Percentiles rank a stretch among this genome's conserved stretches.
These are phyloP conservation scores for Rallus limicola DNA, from an alignment of 2,113 vertebrate species.

Conservation along the genomic window DNA sequence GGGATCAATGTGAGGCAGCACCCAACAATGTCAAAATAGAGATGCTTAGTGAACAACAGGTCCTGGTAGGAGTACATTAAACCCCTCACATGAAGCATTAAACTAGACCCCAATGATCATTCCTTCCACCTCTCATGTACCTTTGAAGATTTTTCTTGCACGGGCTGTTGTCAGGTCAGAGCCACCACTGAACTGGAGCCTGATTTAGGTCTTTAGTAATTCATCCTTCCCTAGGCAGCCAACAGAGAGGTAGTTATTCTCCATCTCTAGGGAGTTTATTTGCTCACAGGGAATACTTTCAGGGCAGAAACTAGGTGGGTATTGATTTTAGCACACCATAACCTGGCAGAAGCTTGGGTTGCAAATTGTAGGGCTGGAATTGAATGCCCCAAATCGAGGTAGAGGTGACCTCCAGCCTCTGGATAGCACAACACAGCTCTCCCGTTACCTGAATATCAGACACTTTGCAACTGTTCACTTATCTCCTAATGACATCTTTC, in stretches of 20 bases:
- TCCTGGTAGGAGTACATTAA: neutral
- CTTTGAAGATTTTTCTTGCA: neutral
- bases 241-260: neutral
- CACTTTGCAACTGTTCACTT: neutral
- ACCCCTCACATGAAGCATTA: neutral
- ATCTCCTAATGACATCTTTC: neutral
- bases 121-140: neutral
- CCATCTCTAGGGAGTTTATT: neutral
- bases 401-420: neutral
- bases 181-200: neutral
- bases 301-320: neutral
- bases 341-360: neutral
- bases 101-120: neutral
- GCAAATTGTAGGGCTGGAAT: neutral
- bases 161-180: neutral
- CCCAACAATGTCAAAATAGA: neutral
- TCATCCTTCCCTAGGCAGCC: neutral
- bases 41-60: neutral
- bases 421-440: neutral
- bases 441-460: neutral
- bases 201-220: neutral
- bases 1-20: neutral
- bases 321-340: neutral
- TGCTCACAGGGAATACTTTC: neutral
- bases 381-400: neutral